Base-by-base conservation (phyloP, 2,797 vertebrate species). In the Phoxinus dragarum region DNA sequence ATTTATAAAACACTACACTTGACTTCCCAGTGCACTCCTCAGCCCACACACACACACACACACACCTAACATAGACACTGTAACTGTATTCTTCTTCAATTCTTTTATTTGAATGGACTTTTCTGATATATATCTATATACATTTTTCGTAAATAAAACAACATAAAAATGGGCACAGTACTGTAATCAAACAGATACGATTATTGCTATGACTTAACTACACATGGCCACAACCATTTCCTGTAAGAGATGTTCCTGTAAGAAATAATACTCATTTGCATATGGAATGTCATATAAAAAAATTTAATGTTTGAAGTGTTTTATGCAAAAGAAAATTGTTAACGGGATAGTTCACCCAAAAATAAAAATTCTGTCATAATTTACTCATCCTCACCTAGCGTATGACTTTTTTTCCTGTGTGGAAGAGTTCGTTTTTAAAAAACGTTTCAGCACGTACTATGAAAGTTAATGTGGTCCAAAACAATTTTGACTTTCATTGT, bases 301-400 rank as follows among this genome's bases (percentile, higher is more conserved):
- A 86, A 83, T 88, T 92, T 93, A 96, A 95, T 94, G 93, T 92
- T 87, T 92, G n/a, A 87, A 88, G 88, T 82, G 86, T 67, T 38
- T 85, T 47, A 80, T 86, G 88, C 56, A 88, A 16, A 85, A 42
- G 49, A 68, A 85, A 88, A 49, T 54, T 23, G 0, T 40, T 14
- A n/a, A 68, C 6, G 14, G 3, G 47, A 52, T n/a, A n/a, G 64
- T 47, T 36, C 40, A 68, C 44, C 10, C 16, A 11, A 67, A 40
- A 64, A 66, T 2, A 2, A 0, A 47, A 79, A n/a, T 17, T 31
- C 6, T 1, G 27, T 42, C 5, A 75, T 36, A 0, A 31, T 16
- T 80, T 67, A n/a, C 31, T 47, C 27, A 23, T 3, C 19, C 42
- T 80, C 17, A 21, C 49, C 0, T 44, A 4, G 1, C n/a, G 23